Base-by-base conservation (phyloP, 2,888 invertebrate genomes). In the Auanema freiburgensis region DNA sequence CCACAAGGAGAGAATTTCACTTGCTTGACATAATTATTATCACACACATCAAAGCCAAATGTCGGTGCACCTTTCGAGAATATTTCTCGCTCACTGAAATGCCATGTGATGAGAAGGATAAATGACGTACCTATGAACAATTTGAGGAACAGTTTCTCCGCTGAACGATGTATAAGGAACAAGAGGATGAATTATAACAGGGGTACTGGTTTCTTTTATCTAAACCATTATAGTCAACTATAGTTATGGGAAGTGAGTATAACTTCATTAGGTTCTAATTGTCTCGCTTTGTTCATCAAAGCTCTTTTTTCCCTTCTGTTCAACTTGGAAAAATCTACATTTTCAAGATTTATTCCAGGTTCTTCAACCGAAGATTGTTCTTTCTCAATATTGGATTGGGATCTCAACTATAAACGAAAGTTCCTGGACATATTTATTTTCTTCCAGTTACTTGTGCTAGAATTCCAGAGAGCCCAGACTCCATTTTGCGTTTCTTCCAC, bases 261-360 rank as follows among this genome's bases (percentile, higher is more conserved):
- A 14, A 46, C 46, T n/a, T 14, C 49, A 50, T 6, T 12, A n/a
- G 41, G 41, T 16, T 24, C 43, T 43, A n/a, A 14, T 42, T 50
- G 44, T 40, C 33, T 33, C 8, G 33, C 3, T 8, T 40, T 44
- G 25, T 62, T 55, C 18, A 63, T 11, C 12, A 63, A 53, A 10
- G 63, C 63, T 42, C 63, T 6, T 11, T 58, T 42, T 24, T 63
- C 63, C 58, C 57, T 63, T 42, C 63, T 58, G 33, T 58, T 63
- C 44, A 63, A 21, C 24, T 62, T 62, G 12, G 21, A 8, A 10
- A 51, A 43, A 51, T 51, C 52, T 11, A 46, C 10, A 10, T 46
- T 46, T 21, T 46, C 46, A 21, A 46, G 10, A 21, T 16, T 46
- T 46, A 18, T 3, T 5, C 10, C 46, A 46, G 16, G 16, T 3